These are phyloP conservation scores for Aplodontia rufa DNA, from an alignment of 2,113 vertebrate species.

Conservation along the genomic window DNA sequence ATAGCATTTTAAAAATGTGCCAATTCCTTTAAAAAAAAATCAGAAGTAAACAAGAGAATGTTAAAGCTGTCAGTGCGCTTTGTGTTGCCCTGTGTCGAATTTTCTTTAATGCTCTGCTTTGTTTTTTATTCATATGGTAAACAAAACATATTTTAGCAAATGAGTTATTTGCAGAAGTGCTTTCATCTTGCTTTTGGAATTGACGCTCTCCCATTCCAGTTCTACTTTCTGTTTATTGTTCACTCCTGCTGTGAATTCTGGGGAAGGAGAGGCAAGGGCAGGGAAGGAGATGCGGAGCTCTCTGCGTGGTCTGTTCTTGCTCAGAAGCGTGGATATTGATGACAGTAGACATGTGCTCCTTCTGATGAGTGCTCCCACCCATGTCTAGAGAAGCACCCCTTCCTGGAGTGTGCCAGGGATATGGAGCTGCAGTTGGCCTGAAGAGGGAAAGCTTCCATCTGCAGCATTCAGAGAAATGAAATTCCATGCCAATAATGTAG, in stretches of 20 bases:
- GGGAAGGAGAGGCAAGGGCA: no score
- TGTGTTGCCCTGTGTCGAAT: not conserved
- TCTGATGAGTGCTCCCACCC: not conserved
- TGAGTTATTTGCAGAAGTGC: not conserved
- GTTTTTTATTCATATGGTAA: not conserved
- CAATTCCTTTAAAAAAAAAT: constrained; percentile 12
- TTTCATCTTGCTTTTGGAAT: not conserved
- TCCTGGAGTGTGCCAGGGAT: not conserved
- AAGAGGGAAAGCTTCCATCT: not conserved
- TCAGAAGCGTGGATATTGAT: not conserved
- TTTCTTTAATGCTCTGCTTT: not conserved
- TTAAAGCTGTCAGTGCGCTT: not conserved
- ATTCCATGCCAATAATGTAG: not conserved
- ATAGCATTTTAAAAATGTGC: not conserved
- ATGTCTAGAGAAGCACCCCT: not conserved
- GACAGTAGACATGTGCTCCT: not conserved
- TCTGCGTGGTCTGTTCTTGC: not conserved
- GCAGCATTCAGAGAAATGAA: not conserved
- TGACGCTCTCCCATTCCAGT: not conserved
- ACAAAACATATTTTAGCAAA: not conserved
- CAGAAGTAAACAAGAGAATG: not conserved
- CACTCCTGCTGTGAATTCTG: not conserved
- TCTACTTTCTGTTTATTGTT: not conserved
- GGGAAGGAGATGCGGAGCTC: not conserved
- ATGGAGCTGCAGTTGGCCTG: not conserved